Conservation (phyloP, 2,113 vertebrate species). For the Muntiacus reevesi region DNA sequence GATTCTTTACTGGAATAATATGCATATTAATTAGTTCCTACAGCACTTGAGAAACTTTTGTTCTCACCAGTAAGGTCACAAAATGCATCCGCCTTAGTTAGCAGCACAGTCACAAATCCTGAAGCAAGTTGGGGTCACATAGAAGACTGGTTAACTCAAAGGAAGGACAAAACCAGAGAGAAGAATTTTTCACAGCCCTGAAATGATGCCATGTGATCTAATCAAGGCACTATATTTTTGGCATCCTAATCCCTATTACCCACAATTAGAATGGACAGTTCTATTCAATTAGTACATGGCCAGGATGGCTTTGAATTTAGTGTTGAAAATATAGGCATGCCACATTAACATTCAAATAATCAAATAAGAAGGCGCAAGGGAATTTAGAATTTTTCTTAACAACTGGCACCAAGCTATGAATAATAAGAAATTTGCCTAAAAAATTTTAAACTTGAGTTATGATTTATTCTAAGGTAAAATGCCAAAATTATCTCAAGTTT, state of each 20-base stretch:
- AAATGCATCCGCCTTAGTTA: constrained; percentile 83
- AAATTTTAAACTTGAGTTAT: constrained; percentile 70
- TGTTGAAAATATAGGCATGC: constrained; percentile 49
- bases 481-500: constrained; percentile 61
- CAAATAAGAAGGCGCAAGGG: not conserved
- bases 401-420: constrained; percentile 36
- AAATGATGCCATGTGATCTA: constrained; percentile 63
- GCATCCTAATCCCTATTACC: constrained; percentile 63
- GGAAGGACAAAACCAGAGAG: constrained; percentile 78
- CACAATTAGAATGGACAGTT: constrained; percentile 64
- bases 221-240: constrained; percentile 68
- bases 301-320: constrained; percentile 63
- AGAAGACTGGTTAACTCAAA: constrained; percentile 78
- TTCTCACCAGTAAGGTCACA: constrained; percentile 84
- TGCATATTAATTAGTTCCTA: constrained; percentile 86
- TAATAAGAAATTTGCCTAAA: constrained; percentile 56
- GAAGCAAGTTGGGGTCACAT: constrained; percentile 80
- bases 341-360: constrained; percentile 55
- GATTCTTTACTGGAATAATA: constrained; percentile 84
- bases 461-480: constrained; percentile 62
- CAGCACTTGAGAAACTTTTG: constrained; percentile 83
- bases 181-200: constrained; percentile 74
- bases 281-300: constrained; percentile 69
- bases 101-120: constrained; percentile 82
- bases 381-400: not conserved